phyloP scores from a whole-genome alignment of 2,797 vertebrate genomes.

The Clarias laeviceps region DNA sequence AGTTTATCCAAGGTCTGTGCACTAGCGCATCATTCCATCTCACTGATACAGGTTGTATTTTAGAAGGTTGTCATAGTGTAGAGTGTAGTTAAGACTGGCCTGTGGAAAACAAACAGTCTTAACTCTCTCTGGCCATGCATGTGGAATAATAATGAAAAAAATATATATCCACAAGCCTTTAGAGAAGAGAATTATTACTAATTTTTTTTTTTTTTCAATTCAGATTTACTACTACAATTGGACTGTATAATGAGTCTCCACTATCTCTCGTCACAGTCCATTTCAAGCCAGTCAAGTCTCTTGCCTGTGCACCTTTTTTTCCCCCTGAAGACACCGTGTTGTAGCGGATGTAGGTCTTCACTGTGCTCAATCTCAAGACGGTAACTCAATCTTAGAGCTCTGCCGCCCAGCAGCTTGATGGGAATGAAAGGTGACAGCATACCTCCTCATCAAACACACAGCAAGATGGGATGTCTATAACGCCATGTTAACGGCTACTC shows the following conservation, averaged over 20 bases:
- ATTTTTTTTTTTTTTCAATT: neutral
- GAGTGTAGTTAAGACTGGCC: constrained; percentile 2
- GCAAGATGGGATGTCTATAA: constrained; percentile 27
- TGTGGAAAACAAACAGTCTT: neutral
- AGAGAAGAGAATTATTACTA: neutral
- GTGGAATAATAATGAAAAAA: neutral
- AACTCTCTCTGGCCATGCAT: neutral
- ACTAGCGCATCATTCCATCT: constrained; percentile 6
- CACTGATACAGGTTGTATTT: neutral
- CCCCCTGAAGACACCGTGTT: constrained; percentile 14
- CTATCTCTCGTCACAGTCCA: constrained; percentile 21
- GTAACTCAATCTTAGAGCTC: constrained; percentile 48
- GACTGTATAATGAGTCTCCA: constrained; percentile 28
- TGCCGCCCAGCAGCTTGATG: constrained; percentile 33
- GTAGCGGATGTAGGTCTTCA: constrained; percentile 14
- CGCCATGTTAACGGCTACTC: neutral
- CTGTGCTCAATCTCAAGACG: constrained; percentile 28
- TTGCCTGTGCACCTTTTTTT: neutral
- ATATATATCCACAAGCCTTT: neutral
- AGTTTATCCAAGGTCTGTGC: constrained; percentile 26
- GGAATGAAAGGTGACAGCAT: constrained; percentile 40
- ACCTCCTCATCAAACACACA: constrained; percentile 46
- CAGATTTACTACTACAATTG: constrained; percentile 21
- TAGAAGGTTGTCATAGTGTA: constrained; percentile 24
- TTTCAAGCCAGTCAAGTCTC: constrained; percentile 42